Conservation (phyloP, 1,140 invertebrate species). For the Bombus sibiricus region DNA sequence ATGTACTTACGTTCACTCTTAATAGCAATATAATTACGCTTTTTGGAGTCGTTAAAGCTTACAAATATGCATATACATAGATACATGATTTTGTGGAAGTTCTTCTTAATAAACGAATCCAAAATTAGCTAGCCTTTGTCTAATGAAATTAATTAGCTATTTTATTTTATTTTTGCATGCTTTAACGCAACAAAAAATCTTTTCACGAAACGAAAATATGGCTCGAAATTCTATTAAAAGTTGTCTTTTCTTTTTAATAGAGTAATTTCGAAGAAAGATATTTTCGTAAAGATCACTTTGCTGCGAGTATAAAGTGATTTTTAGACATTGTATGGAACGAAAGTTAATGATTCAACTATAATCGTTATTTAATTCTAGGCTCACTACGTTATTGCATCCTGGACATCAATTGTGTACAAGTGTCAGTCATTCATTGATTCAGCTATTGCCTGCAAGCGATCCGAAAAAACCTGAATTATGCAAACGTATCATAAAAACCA, state of each 20-base stretch:
- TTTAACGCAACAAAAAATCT: background rate
- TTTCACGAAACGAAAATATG: too few species aligned
- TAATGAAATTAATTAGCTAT: background rate
- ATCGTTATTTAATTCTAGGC: slow-evolving; percentile 74
- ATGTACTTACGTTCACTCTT: background rate
- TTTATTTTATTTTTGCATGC: background rate
- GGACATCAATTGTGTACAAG: slow-evolving; percentile 92
- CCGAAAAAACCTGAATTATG: slow-evolving; percentile 86
- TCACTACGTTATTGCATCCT: slow-evolving; percentile 87
- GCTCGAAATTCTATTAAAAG: too few species aligned
- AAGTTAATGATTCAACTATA: background rate
- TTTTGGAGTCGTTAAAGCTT: background rate
- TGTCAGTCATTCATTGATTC: slow-evolving; percentile 90
- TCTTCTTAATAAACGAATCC: background rate
- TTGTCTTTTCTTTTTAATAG: too few species aligned
- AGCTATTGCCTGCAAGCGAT: slow-evolving; percentile 85
- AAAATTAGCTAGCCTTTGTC: background rate
- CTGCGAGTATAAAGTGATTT: too few species aligned
- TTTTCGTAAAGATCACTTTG: background rate
- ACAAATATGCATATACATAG: too few species aligned
- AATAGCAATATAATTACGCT: background rate
- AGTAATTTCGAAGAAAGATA: too few species aligned
- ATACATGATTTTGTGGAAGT: too few species aligned
- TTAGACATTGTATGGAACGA: background rate
- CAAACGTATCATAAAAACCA: slow-evolving; percentile 86